These are phyloP conservation scores for Tipula unca DNA, from an alignment of 2,888 invertebrate genomes.

Conservation along the genomic window DNA sequence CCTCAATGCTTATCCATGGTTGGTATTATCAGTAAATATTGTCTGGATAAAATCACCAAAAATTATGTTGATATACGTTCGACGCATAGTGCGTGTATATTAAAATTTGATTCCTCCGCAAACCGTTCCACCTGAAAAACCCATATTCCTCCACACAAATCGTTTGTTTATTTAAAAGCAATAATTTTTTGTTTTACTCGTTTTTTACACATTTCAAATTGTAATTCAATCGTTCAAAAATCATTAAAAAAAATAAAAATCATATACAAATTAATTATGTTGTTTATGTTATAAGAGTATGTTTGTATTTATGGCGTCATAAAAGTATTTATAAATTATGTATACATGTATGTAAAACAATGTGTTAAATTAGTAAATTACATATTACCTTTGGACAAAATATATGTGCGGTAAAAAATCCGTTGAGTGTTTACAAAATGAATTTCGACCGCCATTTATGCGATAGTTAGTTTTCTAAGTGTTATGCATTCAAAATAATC, in stretches of 20 bases:
- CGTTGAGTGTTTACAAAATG: neutral
- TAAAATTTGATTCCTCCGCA: too few relatives aligned
- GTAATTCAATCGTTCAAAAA: neutral
- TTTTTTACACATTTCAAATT: too few relatives aligned
- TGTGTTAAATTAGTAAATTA: neutral
- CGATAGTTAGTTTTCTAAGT: neutral
- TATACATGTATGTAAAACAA: too few relatives aligned
- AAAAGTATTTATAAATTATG: too few relatives aligned
- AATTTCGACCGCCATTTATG: neutral
- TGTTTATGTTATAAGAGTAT: neutral
- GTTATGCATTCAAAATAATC: neutral
- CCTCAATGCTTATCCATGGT: too few relatives aligned
- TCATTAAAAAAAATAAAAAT: neutral
- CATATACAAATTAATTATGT: neutral
- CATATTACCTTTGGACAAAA: neutral
- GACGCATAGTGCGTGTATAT: too few relatives aligned
- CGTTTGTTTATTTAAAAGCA: neutral
- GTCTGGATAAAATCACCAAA: too few relatives aligned
- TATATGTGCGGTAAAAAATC: neutral
- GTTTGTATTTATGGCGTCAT: neutral
- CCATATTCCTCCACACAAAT: too few relatives aligned
- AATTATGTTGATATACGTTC: too few relatives aligned
- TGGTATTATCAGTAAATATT: too few relatives aligned
- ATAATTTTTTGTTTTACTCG: neutral
- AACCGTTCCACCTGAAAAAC: too few relatives aligned